Percentiles rank a stretch among this genome's conserved stretches.
These are phyloP conservation scores for Loris lydekkerianus DNA, from an alignment of 2,797 vertebrate species.

Conservation along the genomic window DNA sequence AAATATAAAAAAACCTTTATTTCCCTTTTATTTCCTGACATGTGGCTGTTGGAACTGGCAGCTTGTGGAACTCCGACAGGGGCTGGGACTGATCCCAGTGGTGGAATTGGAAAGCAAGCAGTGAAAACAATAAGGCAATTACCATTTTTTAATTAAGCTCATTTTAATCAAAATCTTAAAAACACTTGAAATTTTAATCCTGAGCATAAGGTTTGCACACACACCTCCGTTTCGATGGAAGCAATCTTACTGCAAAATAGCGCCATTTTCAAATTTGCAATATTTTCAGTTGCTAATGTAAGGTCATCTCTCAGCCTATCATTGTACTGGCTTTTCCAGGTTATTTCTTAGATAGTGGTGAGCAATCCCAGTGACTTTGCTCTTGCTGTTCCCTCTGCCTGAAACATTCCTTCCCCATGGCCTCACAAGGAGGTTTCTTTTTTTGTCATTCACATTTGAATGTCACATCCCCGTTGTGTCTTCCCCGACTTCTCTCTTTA, in stretches of 20 bases:
- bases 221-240: slow-evolving; percentile 12
- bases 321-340: slow-evolving; percentile 29
- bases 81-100: slow-evolving; percentile 53
- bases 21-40: slow-evolving; percentile 69
- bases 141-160: slow-evolving; percentile 68
- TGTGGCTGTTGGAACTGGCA: slow-evolving; percentile 68
- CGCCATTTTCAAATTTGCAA: slow-evolving; percentile 56
- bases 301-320: slow-evolving; percentile 26
- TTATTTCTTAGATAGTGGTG: neutral
- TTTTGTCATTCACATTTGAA: neutral
- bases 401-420: neutral
- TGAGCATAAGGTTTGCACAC: slow-evolving; percentile 40
- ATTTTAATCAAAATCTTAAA: slow-evolving; percentile 77
- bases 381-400: neutral
- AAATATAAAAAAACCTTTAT: slow-evolving; percentile 70
- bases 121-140: slow-evolving; percentile 69
- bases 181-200: slow-evolving; percentile 79
- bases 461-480: neutral
- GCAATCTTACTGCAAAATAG: slow-evolving; percentile 59
- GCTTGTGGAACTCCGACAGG: slow-evolving; percentile 66
- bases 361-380: neutral
- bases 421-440: neutral
- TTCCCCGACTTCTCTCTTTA: neutral
- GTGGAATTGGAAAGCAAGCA: slow-evolving; percentile 13
- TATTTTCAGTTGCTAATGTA: slow-evolving; percentile 61